phyloP scores from a whole-genome alignment of 35 echinoderm and acorn worm species.

The Ophioderma brevispina region DNA sequence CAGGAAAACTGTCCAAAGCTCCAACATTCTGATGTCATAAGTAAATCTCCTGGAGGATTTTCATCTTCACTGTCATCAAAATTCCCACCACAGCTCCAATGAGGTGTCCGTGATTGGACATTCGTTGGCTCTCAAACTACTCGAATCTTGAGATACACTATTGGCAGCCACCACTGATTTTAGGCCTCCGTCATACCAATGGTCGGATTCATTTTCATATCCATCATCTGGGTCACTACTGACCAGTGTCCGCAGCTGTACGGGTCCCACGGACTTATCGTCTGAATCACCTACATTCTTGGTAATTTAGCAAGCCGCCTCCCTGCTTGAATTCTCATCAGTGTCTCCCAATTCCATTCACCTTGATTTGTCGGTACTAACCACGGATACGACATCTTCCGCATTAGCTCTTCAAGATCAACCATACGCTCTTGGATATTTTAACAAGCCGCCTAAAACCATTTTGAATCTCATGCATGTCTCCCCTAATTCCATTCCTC shows the following conservation, averaged over 20 bases:
- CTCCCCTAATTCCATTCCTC: background rate
- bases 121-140: no score
- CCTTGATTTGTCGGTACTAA: no score
- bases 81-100: no score
- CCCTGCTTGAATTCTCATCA: background rate
- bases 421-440: background rate
- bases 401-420: background rate
- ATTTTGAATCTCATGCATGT: background rate
- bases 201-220: no score
- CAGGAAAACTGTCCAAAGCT: background rate
- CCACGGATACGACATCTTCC: background rate
- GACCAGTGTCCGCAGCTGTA: no score
- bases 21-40: no score
- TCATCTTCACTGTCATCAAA: conserved; percentile 8
- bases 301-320: background rate
- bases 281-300: background rate
- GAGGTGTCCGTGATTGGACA: background rate
- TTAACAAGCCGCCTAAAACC: background rate
- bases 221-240: no score
- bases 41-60: background rate
- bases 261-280: background rate
- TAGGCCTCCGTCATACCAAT: background rate
- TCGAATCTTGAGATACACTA: no score
- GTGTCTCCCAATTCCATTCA: background rate
- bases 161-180: no score